Evolutionary conservation across 2,113 vertebrate genomes (phyloP).

Genomic region (Cyanoderma ruficeps): DNA sequence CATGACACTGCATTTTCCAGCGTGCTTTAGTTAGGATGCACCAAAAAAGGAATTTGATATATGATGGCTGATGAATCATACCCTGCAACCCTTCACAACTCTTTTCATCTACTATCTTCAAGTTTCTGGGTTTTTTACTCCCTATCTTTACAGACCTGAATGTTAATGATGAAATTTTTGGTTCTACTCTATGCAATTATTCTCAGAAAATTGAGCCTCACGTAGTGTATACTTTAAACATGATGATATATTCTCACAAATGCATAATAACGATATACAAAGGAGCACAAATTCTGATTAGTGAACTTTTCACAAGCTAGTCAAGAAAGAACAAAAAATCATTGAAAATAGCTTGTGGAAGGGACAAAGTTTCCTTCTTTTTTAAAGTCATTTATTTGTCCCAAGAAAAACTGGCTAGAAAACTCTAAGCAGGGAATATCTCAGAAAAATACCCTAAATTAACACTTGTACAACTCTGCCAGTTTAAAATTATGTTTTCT

Average conservation of each 20-base stretch:
- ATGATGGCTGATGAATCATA: background rate
- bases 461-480: background rate
- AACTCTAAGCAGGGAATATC: background rate
- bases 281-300: background rate
- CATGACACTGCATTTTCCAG: background rate
- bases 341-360: background rate
- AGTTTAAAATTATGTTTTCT: background rate
- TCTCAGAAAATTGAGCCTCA: background rate
- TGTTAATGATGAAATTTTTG: conserved; percentile 13
- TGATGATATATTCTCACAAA: background rate
- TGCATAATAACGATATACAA: background rate
- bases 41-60: background rate
- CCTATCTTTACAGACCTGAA: background rate
- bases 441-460: background rate
- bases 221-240: background rate
- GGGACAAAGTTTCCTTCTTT: background rate
- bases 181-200: background rate
- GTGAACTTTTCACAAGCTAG: background rate
- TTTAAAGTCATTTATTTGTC: background rate
- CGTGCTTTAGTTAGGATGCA: background rate
- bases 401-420: background rate
- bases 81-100: background rate
- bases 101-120: background rate
- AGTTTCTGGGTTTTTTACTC: background rate
- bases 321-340: background rate